A percentile compares a stretch with the other conserved stretches of the same genome.
These are phyloP conservation scores for Drosophila nigricruria DNA, from an alignment of 2,888 invertebrate species.

Conservation along the genomic window DNA sequence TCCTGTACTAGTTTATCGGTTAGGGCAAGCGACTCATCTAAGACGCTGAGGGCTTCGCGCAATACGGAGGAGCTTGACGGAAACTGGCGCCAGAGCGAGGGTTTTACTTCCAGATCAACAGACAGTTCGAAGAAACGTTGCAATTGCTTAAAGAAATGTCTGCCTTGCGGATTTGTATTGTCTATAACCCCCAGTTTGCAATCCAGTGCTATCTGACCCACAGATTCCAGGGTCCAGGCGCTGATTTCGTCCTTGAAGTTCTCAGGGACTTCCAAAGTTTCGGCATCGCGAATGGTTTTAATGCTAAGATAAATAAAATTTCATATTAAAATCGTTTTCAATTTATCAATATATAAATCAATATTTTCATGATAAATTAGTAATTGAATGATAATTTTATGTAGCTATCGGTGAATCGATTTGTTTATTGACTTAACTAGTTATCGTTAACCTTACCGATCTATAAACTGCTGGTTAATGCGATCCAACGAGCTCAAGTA, in stretches of 20 bases:
- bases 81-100: slow-evolving; percentile 70
- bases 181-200: slow-evolving; percentile 67
- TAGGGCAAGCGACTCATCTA: slow-evolving; percentile 47
- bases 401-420: not conserved
- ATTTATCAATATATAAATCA: not conserved
- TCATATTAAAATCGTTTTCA: not conserved
- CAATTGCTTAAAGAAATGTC: slow-evolving; percentile 36
- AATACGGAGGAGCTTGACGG: slow-evolving; percentile 58
- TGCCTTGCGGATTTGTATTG: slow-evolving; percentile 55
- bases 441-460: slow-evolving; percentile 33
- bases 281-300: slow-evolving; percentile 73
- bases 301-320: slow-evolving; percentile 68
- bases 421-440: too few relatives aligned
- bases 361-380: too few relatives aligned
- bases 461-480: slow-evolving; percentile 83
- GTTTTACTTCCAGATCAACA: slow-evolving; percentile 70
- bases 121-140: slow-evolving; percentile 52
- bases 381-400: not conserved
- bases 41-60: slow-evolving; percentile 44
- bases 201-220: slow-evolving; percentile 84
- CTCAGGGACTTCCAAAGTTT: slow-evolving; percentile 82
- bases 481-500: slow-evolving; percentile 86
- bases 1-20: slow-evolving; percentile 75
- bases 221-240: slow-evolving; percentile 87
- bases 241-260: slow-evolving; percentile 86